Base-by-base conservation (phyloP, 2,888 invertebrate genomes). In the Diachrysia chrysitis region DNA sequence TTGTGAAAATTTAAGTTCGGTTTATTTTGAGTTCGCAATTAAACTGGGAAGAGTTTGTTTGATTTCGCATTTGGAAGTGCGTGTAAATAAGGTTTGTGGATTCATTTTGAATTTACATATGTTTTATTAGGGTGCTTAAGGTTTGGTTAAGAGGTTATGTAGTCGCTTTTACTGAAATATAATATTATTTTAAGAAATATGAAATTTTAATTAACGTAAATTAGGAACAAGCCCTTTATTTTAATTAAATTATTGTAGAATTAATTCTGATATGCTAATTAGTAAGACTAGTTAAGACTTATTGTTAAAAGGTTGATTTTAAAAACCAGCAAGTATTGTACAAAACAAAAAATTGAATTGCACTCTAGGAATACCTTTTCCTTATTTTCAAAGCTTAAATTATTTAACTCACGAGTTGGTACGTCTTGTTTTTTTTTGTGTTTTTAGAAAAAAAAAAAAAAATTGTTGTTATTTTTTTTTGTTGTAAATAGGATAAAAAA, bases 1-100 rank as follows among this genome's bases (percentile, higher is more conserved):
- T 89, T 82, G 89, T 89, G 87, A 77, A 82, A 83, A 83, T 81
- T 83, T 73, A 77, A 83, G 79, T 82, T 86, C 73, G 59, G 83
- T 86, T 86, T 84, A 82, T 80, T 81, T 77, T 71, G 71, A 83
- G 80, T 84, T 85, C 53, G 69, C 70, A 77, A 80, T 83, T 72
- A 78, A 70, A 72, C 69, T 57, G 63, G 56, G 75, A 79, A 79
- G 78, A 85, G 79, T 80, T 83, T 73, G 74, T 83, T 83, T 68
- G 66, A 55, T 69, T 78, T 69, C 73, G 78, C 78, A 78, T 83
- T 87, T 72, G 69, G 76, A 83, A 82, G 84, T 83, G 82, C 72
- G 76, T 78, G 75, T 63, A 79, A 82, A 78, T 54, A 78, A 86
- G 87, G 87, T 87, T 85, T 76, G 87, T 84, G 37, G 37, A 54